These are phyloP conservation scores for Platanista minor DNA, from an alignment of 2,113 vertebrate genomes.

Conservation along the genomic window DNA sequence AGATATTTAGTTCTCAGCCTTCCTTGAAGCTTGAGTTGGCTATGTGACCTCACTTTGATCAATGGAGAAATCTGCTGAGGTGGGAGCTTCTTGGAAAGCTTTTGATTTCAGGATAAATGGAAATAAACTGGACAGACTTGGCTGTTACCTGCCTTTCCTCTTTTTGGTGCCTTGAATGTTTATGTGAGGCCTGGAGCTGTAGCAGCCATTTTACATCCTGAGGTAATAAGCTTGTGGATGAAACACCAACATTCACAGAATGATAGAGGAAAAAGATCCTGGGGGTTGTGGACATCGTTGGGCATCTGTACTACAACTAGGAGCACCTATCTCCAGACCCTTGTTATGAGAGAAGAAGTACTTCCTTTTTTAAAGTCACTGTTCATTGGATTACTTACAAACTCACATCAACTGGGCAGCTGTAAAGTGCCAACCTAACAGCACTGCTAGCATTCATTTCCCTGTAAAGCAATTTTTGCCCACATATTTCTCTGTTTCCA, in stretches of 20 bases:
- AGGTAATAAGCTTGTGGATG: not conserved
- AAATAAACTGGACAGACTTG: not conserved
- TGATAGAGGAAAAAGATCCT: not conserved
- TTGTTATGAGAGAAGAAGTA: slow-evolving; percentile 6
- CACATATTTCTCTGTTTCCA: not conserved
- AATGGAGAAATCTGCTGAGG: not conserved
- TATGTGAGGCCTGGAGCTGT: not conserved
- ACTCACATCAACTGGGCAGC: not conserved
- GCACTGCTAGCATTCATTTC: slow-evolving; percentile 8
- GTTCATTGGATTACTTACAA: not conserved
- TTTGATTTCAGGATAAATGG: slow-evolving; percentile 25
- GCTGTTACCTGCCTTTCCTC: not conserved
- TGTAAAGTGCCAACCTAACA: not conserved
- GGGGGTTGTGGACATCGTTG: not conserved
- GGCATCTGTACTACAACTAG: not conserved
- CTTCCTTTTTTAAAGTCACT: not conserved
- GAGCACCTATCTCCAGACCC: not conserved
- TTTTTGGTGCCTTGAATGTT: not conserved
- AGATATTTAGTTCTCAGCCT: not conserved
- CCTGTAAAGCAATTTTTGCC: not conserved
- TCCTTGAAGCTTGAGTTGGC: not conserved
- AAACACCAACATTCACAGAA: not conserved
- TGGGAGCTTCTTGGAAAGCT: not conserved
- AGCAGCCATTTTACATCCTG: not conserved
- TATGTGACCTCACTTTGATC: slow-evolving; percentile 7